Conservation (phyloP, 2,888 invertebrate species). For the Criorhina ranunculi region DNA sequence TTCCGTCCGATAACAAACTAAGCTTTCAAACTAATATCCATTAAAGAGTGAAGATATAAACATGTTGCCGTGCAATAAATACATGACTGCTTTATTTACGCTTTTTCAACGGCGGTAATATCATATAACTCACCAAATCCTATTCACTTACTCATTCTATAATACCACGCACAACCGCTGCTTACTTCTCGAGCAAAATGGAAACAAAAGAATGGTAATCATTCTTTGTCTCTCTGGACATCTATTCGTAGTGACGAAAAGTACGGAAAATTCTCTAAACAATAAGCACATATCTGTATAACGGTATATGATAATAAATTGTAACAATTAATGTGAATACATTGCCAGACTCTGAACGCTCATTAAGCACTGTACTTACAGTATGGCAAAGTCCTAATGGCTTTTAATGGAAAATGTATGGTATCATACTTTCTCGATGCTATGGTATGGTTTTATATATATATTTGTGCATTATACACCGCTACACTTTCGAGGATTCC, state of each 20-base stretch:
- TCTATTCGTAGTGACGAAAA: slow-evolving; percentile 57
- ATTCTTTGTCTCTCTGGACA: slow-evolving; percentile 60
- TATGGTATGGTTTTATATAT: slow-evolving; percentile 16
- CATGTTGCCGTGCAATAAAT: background rate
- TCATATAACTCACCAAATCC: slow-evolving; percentile 28
- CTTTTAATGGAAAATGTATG: slow-evolving; percentile 75
- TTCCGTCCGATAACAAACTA: background rate
- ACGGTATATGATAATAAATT: slow-evolving; percentile 56
- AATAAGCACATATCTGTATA: slow-evolving; percentile 17
- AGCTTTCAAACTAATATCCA: slow-evolving; percentile 23
- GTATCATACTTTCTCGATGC: slow-evolving; percentile 26
- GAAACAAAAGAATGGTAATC: slow-evolving; percentile 41
- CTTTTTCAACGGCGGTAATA: slow-evolving; percentile 21
- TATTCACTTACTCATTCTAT: slow-evolving; percentile 38
- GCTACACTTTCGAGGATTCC: slow-evolving; percentile 29
- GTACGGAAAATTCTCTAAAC: slow-evolving; percentile 39
- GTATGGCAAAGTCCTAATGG: slow-evolving; percentile 69
- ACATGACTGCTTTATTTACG: background rate
- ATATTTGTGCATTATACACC: slow-evolving; percentile 23
- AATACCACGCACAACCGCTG: slow-evolving; percentile 11
- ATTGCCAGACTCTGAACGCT: slow-evolving; percentile 68
- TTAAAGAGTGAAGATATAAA: slow-evolving; percentile 1
- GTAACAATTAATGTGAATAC: slow-evolving; percentile 70
- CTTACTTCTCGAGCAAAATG: slow-evolving; percentile 16
- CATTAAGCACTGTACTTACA: slow-evolving; percentile 67